phyloP scores from a whole-genome alignment of 2,888 invertebrate genomes.

The Acanthoscelides obtectus region DNA sequence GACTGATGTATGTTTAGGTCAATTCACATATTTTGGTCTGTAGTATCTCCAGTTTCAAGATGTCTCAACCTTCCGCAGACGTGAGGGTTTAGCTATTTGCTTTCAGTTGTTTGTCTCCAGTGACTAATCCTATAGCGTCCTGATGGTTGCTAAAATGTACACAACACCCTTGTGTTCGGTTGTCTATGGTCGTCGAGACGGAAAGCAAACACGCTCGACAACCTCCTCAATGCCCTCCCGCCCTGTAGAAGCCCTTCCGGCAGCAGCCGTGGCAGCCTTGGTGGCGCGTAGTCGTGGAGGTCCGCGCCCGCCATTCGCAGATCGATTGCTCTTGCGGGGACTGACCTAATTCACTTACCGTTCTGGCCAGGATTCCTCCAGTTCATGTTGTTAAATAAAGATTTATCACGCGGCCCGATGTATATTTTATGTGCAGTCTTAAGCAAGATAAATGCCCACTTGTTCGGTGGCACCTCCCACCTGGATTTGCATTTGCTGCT shows the following conservation, averaged over 20 bases:
- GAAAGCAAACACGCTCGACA: no score
- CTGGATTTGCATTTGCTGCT: background rate
- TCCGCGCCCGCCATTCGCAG: background rate
- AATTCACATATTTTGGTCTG: no score
- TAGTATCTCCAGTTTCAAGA: no score
- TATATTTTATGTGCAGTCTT: background rate
- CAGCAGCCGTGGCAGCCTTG: background rate
- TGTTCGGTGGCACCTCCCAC: background rate
- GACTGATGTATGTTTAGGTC: no score
- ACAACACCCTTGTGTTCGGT: no score
- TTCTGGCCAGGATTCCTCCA: slow-evolving; percentile 5
- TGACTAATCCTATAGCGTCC: no score
- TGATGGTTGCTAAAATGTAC: no score
- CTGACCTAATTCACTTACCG: slow-evolving; percentile 22
- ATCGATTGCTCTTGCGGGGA: slow-evolving; percentile 19
- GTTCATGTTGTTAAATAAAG: slow-evolving; percentile 18
- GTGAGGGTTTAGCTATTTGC: no score
- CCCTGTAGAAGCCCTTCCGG: background rate
- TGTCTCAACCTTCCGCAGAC: no score
- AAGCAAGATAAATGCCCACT: background rate
- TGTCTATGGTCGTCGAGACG: no score
- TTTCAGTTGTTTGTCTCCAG: no score
- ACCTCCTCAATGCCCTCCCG: no score
- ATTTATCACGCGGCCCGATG: slow-evolving; percentile 14
- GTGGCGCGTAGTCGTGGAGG: background rate